These are phyloP conservation scores for Nomada flava DNA, from an alignment of 2,888 invertebrate genomes.

Conservation along the genomic window DNA sequence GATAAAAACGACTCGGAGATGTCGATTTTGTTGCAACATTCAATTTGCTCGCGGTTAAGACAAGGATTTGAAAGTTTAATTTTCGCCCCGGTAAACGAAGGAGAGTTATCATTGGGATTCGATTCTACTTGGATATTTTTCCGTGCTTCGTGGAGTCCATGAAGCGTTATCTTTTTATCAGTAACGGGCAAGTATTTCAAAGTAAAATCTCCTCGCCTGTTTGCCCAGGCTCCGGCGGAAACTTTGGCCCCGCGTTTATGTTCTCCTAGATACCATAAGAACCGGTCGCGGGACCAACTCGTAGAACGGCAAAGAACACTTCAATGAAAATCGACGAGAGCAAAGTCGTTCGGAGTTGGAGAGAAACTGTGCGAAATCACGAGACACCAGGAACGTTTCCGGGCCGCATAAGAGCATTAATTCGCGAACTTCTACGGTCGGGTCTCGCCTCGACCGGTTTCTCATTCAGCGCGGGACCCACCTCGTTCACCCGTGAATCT, in stretches of 20 bases:
- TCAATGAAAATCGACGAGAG: not conserved
- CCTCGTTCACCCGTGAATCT: slow-evolving; percentile 16
- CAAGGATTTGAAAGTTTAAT: no score
- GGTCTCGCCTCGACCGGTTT: slow-evolving; percentile 42
- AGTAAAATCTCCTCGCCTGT: not conserved
- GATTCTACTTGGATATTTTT: no score
- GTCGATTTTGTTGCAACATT: no score
- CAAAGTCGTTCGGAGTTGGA: not conserved
- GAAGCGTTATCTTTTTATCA: no score
- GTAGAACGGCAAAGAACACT: not conserved
- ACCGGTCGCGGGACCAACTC: not conserved
- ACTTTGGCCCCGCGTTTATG: not conserved
- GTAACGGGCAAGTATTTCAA: no score
- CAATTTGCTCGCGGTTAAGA: no score
- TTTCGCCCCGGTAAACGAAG: no score
- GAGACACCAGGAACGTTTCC: slow-evolving; percentile 17
- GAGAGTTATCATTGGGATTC: no score
- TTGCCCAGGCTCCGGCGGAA: not conserved
- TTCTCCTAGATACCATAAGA: not conserved
- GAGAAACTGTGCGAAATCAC: slow-evolving; percentile 12
- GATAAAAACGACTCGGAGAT: no score
- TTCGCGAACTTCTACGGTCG: slow-evolving; percentile 52
- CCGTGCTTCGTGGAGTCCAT: no score
- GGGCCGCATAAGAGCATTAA: slow-evolving; percentile 56
- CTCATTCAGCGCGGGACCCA: slow-evolving; percentile 39